phyloP scores from a whole-genome alignment of 1,140 invertebrate species.

The Drosophila mauritiana region DNA sequence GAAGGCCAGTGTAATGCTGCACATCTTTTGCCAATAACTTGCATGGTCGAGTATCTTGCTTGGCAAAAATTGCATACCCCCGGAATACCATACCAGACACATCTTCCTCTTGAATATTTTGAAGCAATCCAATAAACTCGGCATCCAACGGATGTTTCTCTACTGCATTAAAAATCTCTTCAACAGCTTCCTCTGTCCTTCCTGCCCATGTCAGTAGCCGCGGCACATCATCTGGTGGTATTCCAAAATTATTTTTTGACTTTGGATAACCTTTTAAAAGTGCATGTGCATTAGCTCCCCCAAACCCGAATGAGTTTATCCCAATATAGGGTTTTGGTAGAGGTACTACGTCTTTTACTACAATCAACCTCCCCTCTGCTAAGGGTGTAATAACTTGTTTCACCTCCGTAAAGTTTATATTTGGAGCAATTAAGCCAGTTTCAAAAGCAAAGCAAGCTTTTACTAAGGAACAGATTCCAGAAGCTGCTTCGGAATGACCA shows the following conservation, averaged over 20 bases:
- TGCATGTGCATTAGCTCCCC: conserved; percentile 91
- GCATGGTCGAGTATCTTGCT: conserved; percentile 85
- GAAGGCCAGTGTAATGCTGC: conserved; percentile 87
- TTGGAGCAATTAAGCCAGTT: conserved; percentile 90
- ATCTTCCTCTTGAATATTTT: conserved; percentile 86
- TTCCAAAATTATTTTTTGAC: conserved; percentile 85
- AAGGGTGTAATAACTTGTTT: conserved; percentile 91
- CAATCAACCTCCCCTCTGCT: conserved; percentile 88
- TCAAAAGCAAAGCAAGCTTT: conserved; percentile 93
- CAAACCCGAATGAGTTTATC: conserved; percentile 95
- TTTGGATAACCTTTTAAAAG: conserved; percentile 87
- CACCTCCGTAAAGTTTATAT: conserved; percentile 90
- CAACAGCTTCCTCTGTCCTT: conserved; percentile 88
- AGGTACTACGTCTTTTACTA: conserved; percentile 88
- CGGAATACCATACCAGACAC: conserved; percentile 86
- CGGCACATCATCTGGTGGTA: conserved; percentile 86
- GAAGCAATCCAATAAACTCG: conserved; percentile 86
- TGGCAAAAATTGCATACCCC: conserved; percentile 86
- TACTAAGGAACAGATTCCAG: conserved; percentile 92
- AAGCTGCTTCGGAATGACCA: conserved; percentile 96
- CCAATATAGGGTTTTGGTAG: conserved; percentile 88
- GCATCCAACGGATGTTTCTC: conserved; percentile 86
- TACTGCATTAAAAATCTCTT: conserved; percentile 88
- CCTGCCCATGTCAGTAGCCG: conserved; percentile 86
- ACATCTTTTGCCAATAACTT: conserved; percentile 85